Evolutionary conservation across 2,113 vertebrate genomes (phyloP).

Genomic region (Chitala chitala): DNA sequence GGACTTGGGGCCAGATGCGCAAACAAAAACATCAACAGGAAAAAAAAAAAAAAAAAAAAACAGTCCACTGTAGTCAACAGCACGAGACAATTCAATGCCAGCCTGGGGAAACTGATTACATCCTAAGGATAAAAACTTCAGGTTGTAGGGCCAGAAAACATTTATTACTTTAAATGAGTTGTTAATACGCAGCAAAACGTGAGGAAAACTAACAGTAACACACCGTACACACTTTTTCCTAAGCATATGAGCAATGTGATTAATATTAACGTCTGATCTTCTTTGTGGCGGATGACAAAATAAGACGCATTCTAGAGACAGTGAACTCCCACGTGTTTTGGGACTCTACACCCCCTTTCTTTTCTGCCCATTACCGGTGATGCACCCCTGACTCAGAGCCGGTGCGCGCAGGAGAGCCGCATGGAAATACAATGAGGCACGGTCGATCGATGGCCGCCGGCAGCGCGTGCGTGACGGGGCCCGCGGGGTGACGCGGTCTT

Average conservation of each 20-base stretch:
- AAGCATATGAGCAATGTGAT: no score
- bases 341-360: not conserved
- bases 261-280: no score
- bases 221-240: no score
- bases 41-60: not conserved
- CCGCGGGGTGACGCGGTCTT: constrained; percentile 35
- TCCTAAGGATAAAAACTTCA: no score
- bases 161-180: no score
- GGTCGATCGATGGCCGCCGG: constrained; percentile 50
- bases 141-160: not conserved
- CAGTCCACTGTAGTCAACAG: not conserved
- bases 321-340: not conserved
- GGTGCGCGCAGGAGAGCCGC: constrained; percentile 47
- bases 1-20: not conserved
- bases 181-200: no score
- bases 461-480: constrained; percentile 28
- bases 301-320: no score
- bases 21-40: not conserved
- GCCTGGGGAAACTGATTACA: no score
- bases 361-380: constrained; percentile 21
- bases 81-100: not conserved
- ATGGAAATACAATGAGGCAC: constrained; percentile 56
- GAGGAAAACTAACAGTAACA: no score
- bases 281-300: no score
- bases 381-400: constrained; percentile 20